phyloP scores from a whole-genome alignment of 2,888 invertebrate genomes.

The Drosophila histrio region DNA sequence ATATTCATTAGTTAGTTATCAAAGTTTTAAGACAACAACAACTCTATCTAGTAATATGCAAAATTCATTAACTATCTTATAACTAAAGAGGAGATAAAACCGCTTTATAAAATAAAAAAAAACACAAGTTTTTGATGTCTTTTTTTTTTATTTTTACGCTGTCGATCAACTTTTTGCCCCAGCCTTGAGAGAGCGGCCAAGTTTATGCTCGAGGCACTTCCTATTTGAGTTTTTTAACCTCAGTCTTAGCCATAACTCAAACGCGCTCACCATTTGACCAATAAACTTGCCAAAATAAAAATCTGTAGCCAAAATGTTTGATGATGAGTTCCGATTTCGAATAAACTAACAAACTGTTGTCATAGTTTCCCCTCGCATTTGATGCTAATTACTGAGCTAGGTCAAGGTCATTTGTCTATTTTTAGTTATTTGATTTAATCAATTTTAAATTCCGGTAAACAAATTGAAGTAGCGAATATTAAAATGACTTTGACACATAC shows the following conservation, averaged over 20 bases:
- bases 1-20: slow-evolving; percentile 5
- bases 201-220: slow-evolving; percentile 48
- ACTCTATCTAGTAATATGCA: slow-evolving; percentile 10
- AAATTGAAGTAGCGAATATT: not conserved
- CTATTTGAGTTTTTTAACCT: slow-evolving; percentile 71
- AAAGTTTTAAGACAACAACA: not conserved
- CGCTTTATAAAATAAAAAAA: too few relatives aligned
- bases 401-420: slow-evolving; percentile 38
- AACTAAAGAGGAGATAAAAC: not conserved
- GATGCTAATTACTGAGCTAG: slow-evolving; percentile 18
- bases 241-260: slow-evolving; percentile 37
- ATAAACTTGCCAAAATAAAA: slow-evolving; percentile 15
- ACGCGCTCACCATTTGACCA: slow-evolving; percentile 18
- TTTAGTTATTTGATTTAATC: not conserved
- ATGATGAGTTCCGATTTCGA: slow-evolving; percentile 1
- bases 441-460: too few relatives aligned
- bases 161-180: not conserved
- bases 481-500: not conserved
- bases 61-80: slow-evolving; percentile 3
- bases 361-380: not conserved
- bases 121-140: not conserved
- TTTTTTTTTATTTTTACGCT: not conserved
- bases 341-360: slow-evolving; percentile 11
- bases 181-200: slow-evolving; percentile 50
- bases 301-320: slow-evolving; percentile 2